These are phyloP conservation scores for Cephalotes varians DNA, from an alignment of 2,888 invertebrate genomes.

Conservation along the genomic window DNA sequence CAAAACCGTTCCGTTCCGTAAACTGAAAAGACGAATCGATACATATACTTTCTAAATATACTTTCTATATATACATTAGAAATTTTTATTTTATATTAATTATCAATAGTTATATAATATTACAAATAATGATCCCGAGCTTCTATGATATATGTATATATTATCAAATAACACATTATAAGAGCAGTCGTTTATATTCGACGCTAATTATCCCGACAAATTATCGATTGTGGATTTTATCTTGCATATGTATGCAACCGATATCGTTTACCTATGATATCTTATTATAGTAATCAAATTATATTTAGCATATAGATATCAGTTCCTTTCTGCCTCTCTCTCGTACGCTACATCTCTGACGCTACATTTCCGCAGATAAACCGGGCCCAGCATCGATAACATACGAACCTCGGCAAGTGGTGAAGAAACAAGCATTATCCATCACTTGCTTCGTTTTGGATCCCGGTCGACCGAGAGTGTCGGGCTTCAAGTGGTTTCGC, in stretches of 20 bases:
- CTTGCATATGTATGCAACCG: not conserved
- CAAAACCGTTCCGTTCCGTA: too few species aligned
- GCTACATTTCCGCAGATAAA: slow-evolving; percentile 89
- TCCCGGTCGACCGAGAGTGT: slow-evolving; percentile 92
- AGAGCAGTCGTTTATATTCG: not conserved
- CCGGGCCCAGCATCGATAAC: slow-evolving; percentile 93
- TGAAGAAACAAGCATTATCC: slow-evolving; percentile 94
- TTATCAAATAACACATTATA: slow-evolving; percentile 4
- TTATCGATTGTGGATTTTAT: slow-evolving; percentile 16
- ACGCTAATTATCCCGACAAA: slow-evolving; percentile 10
- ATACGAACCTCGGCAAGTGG: slow-evolving; percentile 91
- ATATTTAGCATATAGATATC: slow-evolving; percentile 5
- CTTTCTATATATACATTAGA: too few species aligned
- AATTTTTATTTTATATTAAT: not conserved
- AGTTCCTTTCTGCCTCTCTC: slow-evolving; percentile 13
- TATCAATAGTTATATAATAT: not conserved
- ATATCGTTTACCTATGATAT: not conserved
- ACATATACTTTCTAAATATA: too few species aligned
- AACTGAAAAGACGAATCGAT: too few species aligned
- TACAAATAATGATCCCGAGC: not conserved
- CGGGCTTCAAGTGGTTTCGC: slow-evolving; percentile 93
- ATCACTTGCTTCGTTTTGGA: slow-evolving; percentile 94
- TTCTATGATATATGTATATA: not conserved
- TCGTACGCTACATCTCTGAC: not conserved
- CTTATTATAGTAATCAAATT: slow-evolving; percentile 35